Conservation (phyloP, 2,888 invertebrate species). For the Thyatira batis region DNA sequence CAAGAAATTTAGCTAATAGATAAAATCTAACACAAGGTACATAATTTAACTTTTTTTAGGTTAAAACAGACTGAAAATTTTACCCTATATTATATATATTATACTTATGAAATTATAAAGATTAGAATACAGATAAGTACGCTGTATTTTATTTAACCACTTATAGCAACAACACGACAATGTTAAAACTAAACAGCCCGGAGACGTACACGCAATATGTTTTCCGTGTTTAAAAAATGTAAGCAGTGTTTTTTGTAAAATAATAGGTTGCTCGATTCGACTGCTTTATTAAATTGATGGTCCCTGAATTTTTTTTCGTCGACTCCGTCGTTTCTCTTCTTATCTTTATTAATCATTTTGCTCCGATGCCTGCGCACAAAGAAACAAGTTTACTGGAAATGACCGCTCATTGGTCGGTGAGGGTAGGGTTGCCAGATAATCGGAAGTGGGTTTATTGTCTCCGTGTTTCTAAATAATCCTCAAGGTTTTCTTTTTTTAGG, state of each 20-base stretch:
- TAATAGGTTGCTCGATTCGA: background rate
- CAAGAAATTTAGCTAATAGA: too few species aligned
- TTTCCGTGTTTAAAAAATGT: background rate
- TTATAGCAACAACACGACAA: background rate
- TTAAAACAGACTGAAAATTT: too few species aligned
- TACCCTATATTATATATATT: too few species aligned
- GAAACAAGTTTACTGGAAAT: slow-evolving; percentile 32
- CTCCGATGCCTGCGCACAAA: slow-evolving; percentile 44
- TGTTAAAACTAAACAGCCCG: background rate
- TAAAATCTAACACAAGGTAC: too few species aligned
- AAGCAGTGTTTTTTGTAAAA: background rate
- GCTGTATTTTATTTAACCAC: background rate
- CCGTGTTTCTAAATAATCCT: background rate
- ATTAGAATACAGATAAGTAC: background rate
- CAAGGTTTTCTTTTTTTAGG: background rate
- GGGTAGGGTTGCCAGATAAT: slow-evolving; percentile 1
- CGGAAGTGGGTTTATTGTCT: background rate
- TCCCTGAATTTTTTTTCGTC: slow-evolving; percentile 30
- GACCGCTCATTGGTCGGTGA: slow-evolving; percentile 8
- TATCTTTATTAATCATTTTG: slow-evolving; percentile 57
- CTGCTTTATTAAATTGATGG: slow-evolving; percentile 39
- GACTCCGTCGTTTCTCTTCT: slow-evolving; percentile 22
- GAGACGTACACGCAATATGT: background rate
- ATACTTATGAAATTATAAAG: background rate
- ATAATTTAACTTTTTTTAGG: too few species aligned